Base-by-base conservation (phyloP, 2,888 invertebrate species). In the Mallateleia sp. region DNA sequence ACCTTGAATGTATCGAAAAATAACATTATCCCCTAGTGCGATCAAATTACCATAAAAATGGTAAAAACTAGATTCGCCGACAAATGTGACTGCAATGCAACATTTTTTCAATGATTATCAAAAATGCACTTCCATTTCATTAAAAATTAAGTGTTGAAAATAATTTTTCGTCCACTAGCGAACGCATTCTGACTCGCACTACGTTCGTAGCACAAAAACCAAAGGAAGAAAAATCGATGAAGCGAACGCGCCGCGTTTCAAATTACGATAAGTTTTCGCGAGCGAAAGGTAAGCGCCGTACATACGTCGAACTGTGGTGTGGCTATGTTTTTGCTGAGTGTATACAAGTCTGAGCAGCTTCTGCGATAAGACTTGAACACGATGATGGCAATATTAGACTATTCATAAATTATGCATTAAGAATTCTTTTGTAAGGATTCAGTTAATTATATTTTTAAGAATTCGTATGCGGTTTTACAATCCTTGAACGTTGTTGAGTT, bases 1-100 rank as follows among this genome's bases (percentile, higher is more conserved):
- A 67, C 81, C 66, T 81, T 81, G 50, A 67, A 74, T n/a, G 81
- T 81, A 54, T 81, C 81, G 38, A 74, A 81, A 74, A 81, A 81
- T 81, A 81, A 45, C 81, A 81, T 81, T 81, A 71, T 80, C 56
- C 22, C 24, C 24, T 11, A n/a, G 8, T 4, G 28, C 5, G 28
- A 71, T 80, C 64, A 62, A 64, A 66, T 72, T 80, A 66, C 66
- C 62, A 72, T 69, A 38, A 47, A 47, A 45, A 54, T 64, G 62
- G 25, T 24, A 32, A 54, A n/a, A 72, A 45, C 66, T 9, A 5
- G 20, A 25, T 50, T 38, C 24, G 22, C 18, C 18, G n/a, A 47
- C 14, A 14, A 38, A 5, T 38, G 11, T 11, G 18, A 47, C 18
- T 47, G 18, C 47, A 14, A 47, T 2, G 47, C 47, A 18, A 3